phyloP scores from a whole-genome alignment of 2,888 invertebrate species.

The Andricus quercusramuli region DNA sequence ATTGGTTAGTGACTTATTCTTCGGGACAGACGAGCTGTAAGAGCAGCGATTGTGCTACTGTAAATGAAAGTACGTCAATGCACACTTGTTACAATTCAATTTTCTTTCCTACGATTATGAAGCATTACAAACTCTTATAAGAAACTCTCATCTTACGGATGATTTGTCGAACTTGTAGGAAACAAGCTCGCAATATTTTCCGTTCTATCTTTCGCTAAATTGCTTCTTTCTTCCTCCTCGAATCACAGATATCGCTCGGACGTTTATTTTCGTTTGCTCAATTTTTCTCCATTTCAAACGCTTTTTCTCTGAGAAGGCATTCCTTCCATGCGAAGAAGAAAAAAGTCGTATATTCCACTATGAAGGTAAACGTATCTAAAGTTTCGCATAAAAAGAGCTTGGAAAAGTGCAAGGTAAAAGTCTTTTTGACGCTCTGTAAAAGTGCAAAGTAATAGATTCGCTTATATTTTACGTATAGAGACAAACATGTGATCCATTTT shows the following conservation, averaged over 20 bases:
- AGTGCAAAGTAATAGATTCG: constrained; percentile 21
- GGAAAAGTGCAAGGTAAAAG: constrained; percentile 26
- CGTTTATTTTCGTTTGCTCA: neutral
- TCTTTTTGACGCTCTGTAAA: constrained; percentile 22
- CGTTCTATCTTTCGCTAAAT: constrained; percentile 36
- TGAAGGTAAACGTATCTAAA: constrained; percentile 12
- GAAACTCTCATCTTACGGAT: constrained; percentile 36
- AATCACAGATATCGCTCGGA: constrained; percentile 27
- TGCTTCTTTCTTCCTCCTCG: constrained; percentile 28
- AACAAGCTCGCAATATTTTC: constrained; percentile 33
- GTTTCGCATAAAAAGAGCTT: neutral
- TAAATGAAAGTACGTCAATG: neutral
- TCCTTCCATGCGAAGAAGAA: neutral
- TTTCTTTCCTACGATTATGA: constrained; percentile 15
- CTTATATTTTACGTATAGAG: constrained; percentile 28
- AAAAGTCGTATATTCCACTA: constrained; percentile 4
- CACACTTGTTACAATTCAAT: constrained; percentile 15
- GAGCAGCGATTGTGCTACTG: neutral
- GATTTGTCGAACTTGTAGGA: constrained; percentile 32
- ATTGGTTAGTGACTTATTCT: no score
- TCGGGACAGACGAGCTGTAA: no score
- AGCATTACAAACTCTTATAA: constrained; percentile 23
- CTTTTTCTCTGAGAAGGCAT: neutral
- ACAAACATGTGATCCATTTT: constrained; percentile 24
- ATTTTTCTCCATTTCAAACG: neutral